Base-by-base conservation (phyloP, 2,113 vertebrate species). In the Pedionomus torquatus region DNA sequence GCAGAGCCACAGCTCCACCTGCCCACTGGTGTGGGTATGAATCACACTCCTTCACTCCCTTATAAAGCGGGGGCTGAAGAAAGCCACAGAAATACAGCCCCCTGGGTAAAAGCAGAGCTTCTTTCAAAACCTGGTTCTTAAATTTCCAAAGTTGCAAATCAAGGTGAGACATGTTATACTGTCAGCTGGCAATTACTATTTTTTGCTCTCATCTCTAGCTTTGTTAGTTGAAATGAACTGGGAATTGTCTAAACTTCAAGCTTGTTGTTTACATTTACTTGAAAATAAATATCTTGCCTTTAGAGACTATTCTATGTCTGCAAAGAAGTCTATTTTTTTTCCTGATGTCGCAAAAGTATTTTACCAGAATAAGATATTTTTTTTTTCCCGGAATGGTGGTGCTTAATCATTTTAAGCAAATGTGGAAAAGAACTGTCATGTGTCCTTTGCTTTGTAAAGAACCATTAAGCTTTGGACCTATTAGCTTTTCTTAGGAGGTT, bases 381-480 rank as follows among this genome's bases (percentile, higher is more conserved):
- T 60, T 84, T 66, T 91, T 96, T 93, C 69, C 94, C 11, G 10
- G 93, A 93, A 96, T 63, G 39, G 26, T 75, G 30, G 25, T 92
- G 83, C 81, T 91, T 96, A 95, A 92, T 94, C 57, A 77, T 92
- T 95, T 91, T 78, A 92, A 14, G 79, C 65, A 95, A 94, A 89
- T 97, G 82, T 94, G 84, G 91, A 60, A 55, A 97, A 95, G 79
- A 95, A 78, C 31, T 89, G 91, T 90, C 64, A 75, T 78, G 58
- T 81, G 64, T 95, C 74, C 33, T 89, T 70, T 72, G 41, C 70
- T 75, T 92, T 95, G 77, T 77, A 91, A 97, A 89, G 78, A 95
- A 91, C 91, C 89, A 95, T 95, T 97, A 97, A 71, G 87, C 68
- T 93, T 68, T 91, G 70, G 63, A 92, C 58, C 80, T 95, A 92